These are phyloP conservation scores for Scophthalmus maximus DNA, from an alignment of 2,113 vertebrate species.

Conservation along the genomic window DNA sequence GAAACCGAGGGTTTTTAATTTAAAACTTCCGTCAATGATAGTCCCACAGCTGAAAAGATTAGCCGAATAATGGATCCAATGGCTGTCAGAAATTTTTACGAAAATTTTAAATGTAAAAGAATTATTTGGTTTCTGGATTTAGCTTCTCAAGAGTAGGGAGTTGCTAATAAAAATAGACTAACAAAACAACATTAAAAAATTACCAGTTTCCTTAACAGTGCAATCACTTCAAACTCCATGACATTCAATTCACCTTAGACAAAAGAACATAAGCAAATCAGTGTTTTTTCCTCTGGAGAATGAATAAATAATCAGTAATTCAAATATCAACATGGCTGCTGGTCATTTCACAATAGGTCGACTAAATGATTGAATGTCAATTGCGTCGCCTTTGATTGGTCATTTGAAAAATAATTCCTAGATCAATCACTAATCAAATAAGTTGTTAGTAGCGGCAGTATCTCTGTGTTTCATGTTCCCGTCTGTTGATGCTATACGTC, in stretches of 20 bases:
- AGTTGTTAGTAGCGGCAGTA: neutral
- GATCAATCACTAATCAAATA: too few species aligned
- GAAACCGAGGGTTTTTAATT: neutral
- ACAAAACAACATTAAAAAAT: too few species aligned
- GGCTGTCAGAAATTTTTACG: neutral
- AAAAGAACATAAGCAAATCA: neutral
- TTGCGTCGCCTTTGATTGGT: too few species aligned
- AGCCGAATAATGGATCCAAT: neutral
- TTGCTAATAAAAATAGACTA: too few species aligned
- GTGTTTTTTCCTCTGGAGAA: neutral
- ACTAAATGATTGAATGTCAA: neutral
- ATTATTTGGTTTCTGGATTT: neutral
- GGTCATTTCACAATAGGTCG: neutral
- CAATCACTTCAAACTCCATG: neutral
- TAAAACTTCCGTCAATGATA: neutral
- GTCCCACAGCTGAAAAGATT: neutral
- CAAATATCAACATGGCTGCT: neutral
- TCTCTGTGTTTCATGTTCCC: neutral
- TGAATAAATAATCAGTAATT: neutral
- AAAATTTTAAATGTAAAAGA: neutral
- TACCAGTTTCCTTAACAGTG: neutral
- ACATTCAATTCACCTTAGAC: neutral
- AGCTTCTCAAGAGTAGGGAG: neutral
- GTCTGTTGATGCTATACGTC: constrained; percentile 14
- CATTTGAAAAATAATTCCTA: too few species aligned